Conservation (phyloP, 2,888 invertebrate species). For the Drosophila dives region DNA sequence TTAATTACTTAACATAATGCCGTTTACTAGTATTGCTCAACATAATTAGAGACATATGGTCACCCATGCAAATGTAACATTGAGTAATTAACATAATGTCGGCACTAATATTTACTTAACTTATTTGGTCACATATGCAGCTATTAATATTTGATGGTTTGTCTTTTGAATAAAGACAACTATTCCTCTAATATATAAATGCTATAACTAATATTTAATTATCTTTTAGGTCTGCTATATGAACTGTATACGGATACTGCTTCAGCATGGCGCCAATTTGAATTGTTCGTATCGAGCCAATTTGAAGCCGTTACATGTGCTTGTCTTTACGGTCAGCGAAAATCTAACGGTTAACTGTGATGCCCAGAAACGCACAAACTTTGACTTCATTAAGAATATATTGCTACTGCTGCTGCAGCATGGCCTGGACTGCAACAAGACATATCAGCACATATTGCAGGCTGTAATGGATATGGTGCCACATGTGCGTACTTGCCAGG, state of each 20-base stretch:
- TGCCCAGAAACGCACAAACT: constrained; percentile 88
- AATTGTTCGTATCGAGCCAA: constrained; percentile 90
- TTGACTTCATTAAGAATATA: constrained; percentile 90
- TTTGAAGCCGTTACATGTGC: constrained; percentile 89
- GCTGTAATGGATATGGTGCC: constrained; percentile 90
- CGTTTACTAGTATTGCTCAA: background rate
- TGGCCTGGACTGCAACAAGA: constrained; percentile 89
- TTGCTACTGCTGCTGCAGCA: constrained; percentile 88
- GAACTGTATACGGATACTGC: constrained; percentile 89
- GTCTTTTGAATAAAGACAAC: background rate
- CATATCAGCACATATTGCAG: constrained; percentile 89
- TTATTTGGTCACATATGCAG: background rate
- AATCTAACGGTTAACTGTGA: constrained; percentile 89
- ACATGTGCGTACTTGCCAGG: constrained; percentile 88
- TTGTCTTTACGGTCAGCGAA: constrained; percentile 90
- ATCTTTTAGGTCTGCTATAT: constrained; percentile 88
- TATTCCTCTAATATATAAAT: background rate
- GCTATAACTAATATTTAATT: background rate
- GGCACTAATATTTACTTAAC: background rate
- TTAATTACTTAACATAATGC: background rate
- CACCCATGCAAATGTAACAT: background rate
- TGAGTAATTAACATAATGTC: background rate
- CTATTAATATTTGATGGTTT: background rate
- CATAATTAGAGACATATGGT: background rate
- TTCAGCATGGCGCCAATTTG: constrained; percentile 90